phyloP scores from a whole-genome alignment of 2,797 vertebrate species.

The Allobates femoralis region DNA sequence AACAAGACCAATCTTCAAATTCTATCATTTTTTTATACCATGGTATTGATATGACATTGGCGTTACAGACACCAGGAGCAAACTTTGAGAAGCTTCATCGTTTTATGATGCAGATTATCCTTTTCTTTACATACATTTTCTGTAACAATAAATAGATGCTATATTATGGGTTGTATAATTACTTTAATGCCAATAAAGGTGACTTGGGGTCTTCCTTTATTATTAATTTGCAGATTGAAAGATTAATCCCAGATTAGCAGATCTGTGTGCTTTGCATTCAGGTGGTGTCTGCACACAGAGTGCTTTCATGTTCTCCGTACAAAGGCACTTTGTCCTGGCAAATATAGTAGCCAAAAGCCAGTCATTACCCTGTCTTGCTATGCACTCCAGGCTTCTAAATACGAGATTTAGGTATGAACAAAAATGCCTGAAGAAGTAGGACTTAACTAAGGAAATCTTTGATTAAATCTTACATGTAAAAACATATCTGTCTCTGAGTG shows the following conservation, averaged over 20 bases:
- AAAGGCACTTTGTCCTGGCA: constrained; percentile 54
- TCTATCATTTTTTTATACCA: too few relatives aligned
- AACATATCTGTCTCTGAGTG: not conserved
- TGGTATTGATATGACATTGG: too few relatives aligned
- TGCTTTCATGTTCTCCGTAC: constrained; percentile 53
- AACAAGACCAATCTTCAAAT: too few relatives aligned
- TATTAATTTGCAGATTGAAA: constrained; percentile 24
- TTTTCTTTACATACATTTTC: not conserved
- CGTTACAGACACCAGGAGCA: too few relatives aligned
- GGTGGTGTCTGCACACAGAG: constrained; percentile 50
- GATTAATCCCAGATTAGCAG: constrained; percentile 43
- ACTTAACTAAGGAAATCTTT: not conserved
- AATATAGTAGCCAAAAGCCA: constrained; percentile 18
- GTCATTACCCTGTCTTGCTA: constrained; percentile 15
- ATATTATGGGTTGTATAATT: not conserved
- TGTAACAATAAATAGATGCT: not conserved
- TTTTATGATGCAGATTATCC: not conserved
- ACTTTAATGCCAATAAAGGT: constrained; percentile 16
- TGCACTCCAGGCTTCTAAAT: not conserved
- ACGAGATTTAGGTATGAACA: not conserved
- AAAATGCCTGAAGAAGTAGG: constrained; percentile 9
- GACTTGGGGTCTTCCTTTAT: constrained; percentile 55
- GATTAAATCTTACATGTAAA: not conserved
- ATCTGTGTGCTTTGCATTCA: constrained; percentile 47
- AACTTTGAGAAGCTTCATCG: not conserved